Base-by-base conservation (phyloP, 30 jellyfish, hydroid and myxozoan species). In the Aurelia aurita region DNA sequence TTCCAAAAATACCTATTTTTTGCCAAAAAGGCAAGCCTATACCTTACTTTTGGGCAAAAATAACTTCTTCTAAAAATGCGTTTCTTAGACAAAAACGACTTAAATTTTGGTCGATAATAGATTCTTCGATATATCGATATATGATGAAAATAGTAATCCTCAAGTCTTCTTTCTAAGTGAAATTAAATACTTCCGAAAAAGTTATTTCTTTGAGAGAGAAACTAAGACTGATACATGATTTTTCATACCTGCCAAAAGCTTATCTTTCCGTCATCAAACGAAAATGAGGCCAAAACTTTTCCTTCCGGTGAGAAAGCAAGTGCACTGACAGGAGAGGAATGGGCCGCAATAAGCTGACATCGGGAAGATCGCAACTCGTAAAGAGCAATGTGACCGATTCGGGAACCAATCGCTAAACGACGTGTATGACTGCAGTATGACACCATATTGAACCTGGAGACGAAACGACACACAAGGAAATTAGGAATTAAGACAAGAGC, bases 351-450 rank as follows among this genome's bases (percentile, higher is more conserved):
- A 27, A 95, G 49, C 70, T 87, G 97, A 64, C 98, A 95, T 58
- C 98, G 71, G 0, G 98, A 90, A 9, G 98, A 89, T 12, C 99
- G 93, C 20, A 95, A 63, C 18, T 95, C 99, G 57, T 95, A 95
- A 18, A 95, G 81, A 6, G 98, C 99, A 71, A 95, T 86, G 58
- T 90, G 97, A 35, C 99, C 99, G 0, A 84, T n/a, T 7, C 96
- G 91, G 22, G 98, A 89, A 9, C 99, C 99, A 90, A 95, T 97
- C 18, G 98, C 99, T 20, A 95, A 66, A 53, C 98, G 98, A 31
- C 97, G 97, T 8, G 98, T 87, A n/a, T 72, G 54, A 58, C 80
- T 77, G 69, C 98, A 93, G 75, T 93, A 93, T 3, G 98, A 86
- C 11, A 93, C 98, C 98, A 93, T 93, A 61, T 77, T 66, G 79